A percentile compares a stretch with the other conserved stretches of the same genome.
phyloP scores from a whole-genome alignment of 92 coral and sea anemone species.

The Chrysogorgia sp. region DNA sequence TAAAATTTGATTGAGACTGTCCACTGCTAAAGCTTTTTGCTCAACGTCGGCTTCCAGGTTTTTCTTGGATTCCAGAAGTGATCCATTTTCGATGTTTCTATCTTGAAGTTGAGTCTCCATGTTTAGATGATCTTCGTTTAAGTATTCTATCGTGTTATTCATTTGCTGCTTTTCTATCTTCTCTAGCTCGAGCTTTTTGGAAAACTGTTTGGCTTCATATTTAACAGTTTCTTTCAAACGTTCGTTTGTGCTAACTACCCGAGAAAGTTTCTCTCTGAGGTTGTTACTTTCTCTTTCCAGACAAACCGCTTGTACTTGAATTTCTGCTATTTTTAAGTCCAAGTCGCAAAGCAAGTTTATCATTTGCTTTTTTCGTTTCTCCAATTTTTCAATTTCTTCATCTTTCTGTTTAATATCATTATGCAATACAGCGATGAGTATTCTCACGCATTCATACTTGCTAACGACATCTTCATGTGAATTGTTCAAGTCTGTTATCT shows the following conservation, averaged over 20 bases:
- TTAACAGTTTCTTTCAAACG: slow-evolving; percentile 20
- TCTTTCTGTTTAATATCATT: slow-evolving; percentile 26
- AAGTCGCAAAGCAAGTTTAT: slow-evolving; percentile 28
- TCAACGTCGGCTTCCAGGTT: slow-evolving; percentile 3
- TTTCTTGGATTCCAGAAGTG: background rate
- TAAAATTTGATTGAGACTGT: slow-evolving; percentile 6
- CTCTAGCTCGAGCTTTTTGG: slow-evolving; percentile 7
- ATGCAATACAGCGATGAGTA: slow-evolving; percentile 16
- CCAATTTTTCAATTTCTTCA: slow-evolving; percentile 12
- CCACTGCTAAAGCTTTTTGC: background rate
- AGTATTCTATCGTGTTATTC: slow-evolving; percentile 18
- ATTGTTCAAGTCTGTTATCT: background rate
- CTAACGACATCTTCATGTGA: background rate
- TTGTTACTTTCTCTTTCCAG: slow-evolving; percentile 16
- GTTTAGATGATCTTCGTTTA: background rate
- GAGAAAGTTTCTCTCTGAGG: slow-evolving; percentile 6
- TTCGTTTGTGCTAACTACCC: background rate
- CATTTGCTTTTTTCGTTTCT: slow-evolving; percentile 1
- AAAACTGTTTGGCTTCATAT: background rate
- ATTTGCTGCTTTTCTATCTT: slow-evolving; percentile 23
- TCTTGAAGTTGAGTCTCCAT: slow-evolving; percentile 11
- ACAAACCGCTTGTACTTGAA: slow-evolving; percentile 24
- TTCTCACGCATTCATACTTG: slow-evolving; percentile 6
- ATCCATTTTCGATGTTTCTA: slow-evolving; percentile 1
- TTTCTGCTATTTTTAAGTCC: slow-evolving; percentile 34